phyloP scores from a whole-genome alignment of 2,888 invertebrate species.

The Leucophenga montana region DNA sequence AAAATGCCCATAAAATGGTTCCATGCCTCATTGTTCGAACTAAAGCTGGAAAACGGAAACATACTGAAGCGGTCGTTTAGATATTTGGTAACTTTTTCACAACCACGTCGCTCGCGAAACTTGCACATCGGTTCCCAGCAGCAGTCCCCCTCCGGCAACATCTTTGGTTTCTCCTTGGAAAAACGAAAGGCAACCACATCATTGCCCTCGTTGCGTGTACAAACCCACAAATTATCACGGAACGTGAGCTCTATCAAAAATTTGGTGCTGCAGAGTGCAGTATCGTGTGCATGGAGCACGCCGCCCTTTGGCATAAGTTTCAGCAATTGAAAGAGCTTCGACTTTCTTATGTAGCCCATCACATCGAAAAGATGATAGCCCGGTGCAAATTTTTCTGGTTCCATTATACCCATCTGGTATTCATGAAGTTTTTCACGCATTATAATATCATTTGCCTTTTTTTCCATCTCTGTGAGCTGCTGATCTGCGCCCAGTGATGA shows the following conservation, averaged over 20 bases:
- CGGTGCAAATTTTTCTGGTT: conserved; percentile 77
- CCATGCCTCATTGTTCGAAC: conserved; percentile 77
- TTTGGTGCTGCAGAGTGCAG: conserved; percentile 78
- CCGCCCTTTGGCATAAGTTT: conserved; percentile 84
- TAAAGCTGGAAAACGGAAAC: conserved; percentile 74
- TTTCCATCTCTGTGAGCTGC: conserved; percentile 74
- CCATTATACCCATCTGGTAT: conserved; percentile 74
- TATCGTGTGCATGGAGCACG: conserved; percentile 81
- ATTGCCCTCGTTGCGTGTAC: conserved; percentile 56
- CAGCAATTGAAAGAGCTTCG: conserved; percentile 80
- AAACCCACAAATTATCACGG: conserved; percentile 75
- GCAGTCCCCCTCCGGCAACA: conserved; percentile 36
- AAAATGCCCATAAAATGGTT: conserved; percentile 76
- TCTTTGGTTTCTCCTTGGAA: conserved; percentile 45
- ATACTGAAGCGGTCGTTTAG: conserved; percentile 76
- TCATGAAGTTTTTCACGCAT: conserved; percentile 77
- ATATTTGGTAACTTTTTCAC: conserved; percentile 73
- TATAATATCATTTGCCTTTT: conserved; percentile 75
- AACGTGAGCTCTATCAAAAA: conserved; percentile 79
- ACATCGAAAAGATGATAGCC: conserved; percentile 79
- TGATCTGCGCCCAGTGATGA: conserved; percentile 75
- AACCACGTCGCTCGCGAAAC: conserved; percentile 53
- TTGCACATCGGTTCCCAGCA: conserved; percentile 56
- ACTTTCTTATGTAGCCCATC: conserved; percentile 76
- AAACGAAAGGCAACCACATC: conserved; percentile 52